phyloP scores from a whole-genome alignment of 1,140 invertebrate genomes.

The Centruroides sculpturatus region DNA sequence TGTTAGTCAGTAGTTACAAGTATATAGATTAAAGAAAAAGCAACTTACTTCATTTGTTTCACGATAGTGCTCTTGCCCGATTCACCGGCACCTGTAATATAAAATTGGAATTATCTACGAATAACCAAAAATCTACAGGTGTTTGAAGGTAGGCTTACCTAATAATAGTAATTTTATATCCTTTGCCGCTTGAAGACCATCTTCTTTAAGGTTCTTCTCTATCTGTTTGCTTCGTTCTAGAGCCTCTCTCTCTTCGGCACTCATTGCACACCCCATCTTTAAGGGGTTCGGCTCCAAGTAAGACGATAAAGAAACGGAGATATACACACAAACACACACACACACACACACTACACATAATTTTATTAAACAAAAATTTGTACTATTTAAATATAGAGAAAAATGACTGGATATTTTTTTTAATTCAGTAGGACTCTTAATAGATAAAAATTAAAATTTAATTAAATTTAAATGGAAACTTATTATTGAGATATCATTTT shows the following conservation, averaged over 20 bases:
- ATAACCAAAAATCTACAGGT: background rate
- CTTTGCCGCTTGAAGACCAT: constrained; percentile 97
- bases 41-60: constrained; percentile 37
- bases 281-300: background rate
- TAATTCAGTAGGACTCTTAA: no score
- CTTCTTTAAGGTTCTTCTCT: constrained; percentile 98
- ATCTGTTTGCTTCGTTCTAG: constrained; percentile 94
- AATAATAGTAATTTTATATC: constrained; percentile 97
- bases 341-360: no score
- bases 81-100: constrained; percentile 60
- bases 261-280: constrained; percentile 94
- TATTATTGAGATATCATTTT: no score
- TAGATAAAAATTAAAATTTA: no score
- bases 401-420: no score
- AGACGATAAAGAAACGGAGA: background rate
- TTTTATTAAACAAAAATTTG: no score
- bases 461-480: no score
- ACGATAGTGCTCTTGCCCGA: constrained; percentile 91
- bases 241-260: constrained; percentile 92
- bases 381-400: no score
- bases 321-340: background rate
- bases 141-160: constrained; percentile 45
- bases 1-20: no score
- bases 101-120: background rate
- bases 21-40: background rate